These are phyloP conservation scores for Thamnophis elegans DNA, from an alignment of 2,797 vertebrate genomes.

Conservation along the genomic window DNA sequence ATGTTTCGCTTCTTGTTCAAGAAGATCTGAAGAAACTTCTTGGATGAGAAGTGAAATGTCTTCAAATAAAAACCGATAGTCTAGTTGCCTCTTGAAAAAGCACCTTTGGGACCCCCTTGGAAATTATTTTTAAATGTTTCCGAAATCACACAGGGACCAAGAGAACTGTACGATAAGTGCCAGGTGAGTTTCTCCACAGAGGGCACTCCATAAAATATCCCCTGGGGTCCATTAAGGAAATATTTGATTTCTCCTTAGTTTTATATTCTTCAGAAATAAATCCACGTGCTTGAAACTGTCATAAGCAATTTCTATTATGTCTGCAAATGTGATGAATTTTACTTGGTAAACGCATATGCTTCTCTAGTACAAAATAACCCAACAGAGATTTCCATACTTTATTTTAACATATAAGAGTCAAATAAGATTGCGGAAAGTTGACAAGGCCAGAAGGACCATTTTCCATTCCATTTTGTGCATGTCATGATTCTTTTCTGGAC, in stretches of 20 bases:
- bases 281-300: neutral
- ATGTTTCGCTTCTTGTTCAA: neutral
- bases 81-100: neutral
- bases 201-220: neutral
- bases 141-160: neutral
- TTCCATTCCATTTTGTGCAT: neutral
- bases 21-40: neutral
- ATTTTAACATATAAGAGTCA: neutral
- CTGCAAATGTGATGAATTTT: neutral
- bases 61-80: neutral
- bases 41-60: neutral
- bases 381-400: neutral
- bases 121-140: neutral
- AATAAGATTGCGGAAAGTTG: neutral
- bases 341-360: neutral
- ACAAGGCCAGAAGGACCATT: neutral
- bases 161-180: neutral
- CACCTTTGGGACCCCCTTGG: neutral
- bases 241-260: neutral
- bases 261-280: neutral
- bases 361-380: neutral
- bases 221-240: neutral
- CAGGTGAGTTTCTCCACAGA: neutral
- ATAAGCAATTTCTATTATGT: neutral
- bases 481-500: neutral